These are phyloP conservation scores for Drosophila tanythrix DNA, from an alignment of 2,888 invertebrate species.

Conservation along the genomic window DNA sequence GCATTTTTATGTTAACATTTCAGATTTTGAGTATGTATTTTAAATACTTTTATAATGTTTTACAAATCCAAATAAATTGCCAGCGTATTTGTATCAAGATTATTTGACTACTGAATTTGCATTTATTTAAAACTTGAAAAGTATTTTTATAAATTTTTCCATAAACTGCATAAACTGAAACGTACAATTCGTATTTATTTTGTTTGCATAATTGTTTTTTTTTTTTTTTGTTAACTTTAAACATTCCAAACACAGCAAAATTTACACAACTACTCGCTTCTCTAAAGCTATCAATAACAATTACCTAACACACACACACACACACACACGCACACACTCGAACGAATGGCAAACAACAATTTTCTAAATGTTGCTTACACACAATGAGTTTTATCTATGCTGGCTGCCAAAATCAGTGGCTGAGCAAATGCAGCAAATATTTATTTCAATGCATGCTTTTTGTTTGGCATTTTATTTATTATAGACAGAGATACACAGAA, in stretches of 20 bases:
- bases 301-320: constrained; percentile 1
- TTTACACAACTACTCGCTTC: not conserved
- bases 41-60: not conserved
- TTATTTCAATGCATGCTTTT: constrained; percentile 56
- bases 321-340: not conserved
- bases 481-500: constrained; percentile 17
- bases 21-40: not conserved
- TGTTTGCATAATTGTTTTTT: not conserved
- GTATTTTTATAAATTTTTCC: not conserved
- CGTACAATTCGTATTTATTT: not conserved
- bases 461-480: constrained; percentile 64
- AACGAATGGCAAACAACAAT: not conserved
- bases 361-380: not conserved
- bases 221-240: not conserved
- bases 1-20: not conserved
- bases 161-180: not conserved
- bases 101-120: not conserved
- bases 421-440: constrained; percentile 57
- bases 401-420: constrained; percentile 48
- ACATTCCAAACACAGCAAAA: not conserved
- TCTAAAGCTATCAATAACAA: constrained; percentile 10
- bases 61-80: not conserved
- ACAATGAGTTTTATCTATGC: constrained; percentile 14
- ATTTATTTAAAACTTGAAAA: not conserved
- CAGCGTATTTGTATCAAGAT: not conserved